phyloP scores from a whole-genome alignment of 2,888 invertebrate genomes.

The Drosophila paranaensis region DNA sequence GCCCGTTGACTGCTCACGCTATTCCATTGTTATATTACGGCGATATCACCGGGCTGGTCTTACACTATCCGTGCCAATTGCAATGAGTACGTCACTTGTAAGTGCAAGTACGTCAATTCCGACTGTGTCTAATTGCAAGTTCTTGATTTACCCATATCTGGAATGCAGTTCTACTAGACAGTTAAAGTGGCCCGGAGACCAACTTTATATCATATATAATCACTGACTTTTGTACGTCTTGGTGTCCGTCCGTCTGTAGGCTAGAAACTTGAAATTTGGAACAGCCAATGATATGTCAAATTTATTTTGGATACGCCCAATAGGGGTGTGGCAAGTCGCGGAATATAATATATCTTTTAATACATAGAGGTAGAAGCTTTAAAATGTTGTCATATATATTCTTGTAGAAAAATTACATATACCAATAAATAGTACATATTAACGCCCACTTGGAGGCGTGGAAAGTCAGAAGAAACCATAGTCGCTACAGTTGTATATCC shows the following conservation, averaged over 20 bases:
- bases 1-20: conserved; percentile 34
- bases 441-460: no score
- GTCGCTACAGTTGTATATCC: not conserved
- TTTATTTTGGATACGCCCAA: no score
- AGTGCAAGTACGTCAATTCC: conserved; percentile 4
- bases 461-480: no score
- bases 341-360: no score
- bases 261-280: not conserved
- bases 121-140: conserved; percentile 5
- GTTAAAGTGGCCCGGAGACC: no score
- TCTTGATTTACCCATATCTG: not conserved
- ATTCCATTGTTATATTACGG: conserved; percentile 40
- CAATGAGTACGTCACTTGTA: conserved; percentile 2
- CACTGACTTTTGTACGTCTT: not conserved
- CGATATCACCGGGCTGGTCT: conserved; percentile 39
- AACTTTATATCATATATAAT: not conserved
- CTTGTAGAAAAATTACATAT: no score
- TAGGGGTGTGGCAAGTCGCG: no score
- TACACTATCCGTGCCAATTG: conserved; percentile 22
- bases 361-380: no score
- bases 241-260: not conserved
- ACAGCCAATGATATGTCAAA: no score
- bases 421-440: no score
- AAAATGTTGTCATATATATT: no score
- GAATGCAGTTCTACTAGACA: not conserved